These are phyloP conservation scores for Diaperis boleti DNA, from an alignment of 2,888 invertebrate genomes.

Conservation along the genomic window DNA sequence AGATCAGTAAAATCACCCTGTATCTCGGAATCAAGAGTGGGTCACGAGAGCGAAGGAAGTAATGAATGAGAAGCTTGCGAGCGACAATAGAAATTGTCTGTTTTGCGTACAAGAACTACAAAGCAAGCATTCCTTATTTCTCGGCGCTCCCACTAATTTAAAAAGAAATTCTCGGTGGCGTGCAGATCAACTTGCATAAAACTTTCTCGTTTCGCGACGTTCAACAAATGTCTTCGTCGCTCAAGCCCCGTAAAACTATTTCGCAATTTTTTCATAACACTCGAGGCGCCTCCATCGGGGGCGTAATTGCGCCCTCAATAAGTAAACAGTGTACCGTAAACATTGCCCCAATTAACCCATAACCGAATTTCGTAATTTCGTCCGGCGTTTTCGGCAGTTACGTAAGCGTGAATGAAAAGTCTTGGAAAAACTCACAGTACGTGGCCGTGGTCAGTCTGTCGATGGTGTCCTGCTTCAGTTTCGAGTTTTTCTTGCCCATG, in stretches of 20 bases:
- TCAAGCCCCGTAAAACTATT: background rate
- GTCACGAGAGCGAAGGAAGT: too few relatives aligned
- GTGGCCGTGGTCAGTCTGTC: conserved; percentile 92
- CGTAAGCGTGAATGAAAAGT: conserved; percentile 17
- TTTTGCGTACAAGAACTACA: too few relatives aligned
- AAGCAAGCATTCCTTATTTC: too few relatives aligned
- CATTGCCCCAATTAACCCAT: background rate
- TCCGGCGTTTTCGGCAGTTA: too few relatives aligned
- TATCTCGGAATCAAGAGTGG: too few relatives aligned
- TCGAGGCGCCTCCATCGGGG: too few relatives aligned
- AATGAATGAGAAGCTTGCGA: too few relatives aligned
- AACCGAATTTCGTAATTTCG: background rate
- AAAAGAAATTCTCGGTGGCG: background rate
- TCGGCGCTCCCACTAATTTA: background rate
- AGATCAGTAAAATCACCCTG: too few relatives aligned
- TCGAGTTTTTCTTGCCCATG: conserved; percentile 97
- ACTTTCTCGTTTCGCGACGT: background rate
- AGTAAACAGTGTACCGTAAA: background rate
- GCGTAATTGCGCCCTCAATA: too few relatives aligned
- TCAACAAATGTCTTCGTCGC: background rate
- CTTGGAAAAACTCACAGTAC: conserved; percentile 82
- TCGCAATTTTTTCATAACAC: background rate
- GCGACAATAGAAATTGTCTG: too few relatives aligned
- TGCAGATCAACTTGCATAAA: background rate
- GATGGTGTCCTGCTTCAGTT: conserved; percentile 95